phyloP scores from a whole-genome alignment of 2,888 invertebrate species.

The Mimumesa dahlbomi region DNA sequence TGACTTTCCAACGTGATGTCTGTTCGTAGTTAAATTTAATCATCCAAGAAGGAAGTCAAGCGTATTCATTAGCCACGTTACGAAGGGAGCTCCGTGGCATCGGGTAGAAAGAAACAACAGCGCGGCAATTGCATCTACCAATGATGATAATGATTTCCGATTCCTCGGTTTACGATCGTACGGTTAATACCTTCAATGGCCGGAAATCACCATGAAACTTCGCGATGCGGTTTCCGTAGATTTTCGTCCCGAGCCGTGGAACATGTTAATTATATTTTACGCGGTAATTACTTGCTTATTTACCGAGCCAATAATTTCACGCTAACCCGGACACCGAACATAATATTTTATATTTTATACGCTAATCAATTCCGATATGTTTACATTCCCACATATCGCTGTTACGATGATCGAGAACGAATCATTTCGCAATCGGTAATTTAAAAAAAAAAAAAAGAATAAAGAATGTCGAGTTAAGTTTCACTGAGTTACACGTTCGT shows the following conservation, averaged over 20 bases:
- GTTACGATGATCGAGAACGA: too few relatives aligned
- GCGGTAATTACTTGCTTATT: not conserved
- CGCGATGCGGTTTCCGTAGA: not conserved
- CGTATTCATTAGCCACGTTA: slow-evolving; percentile 12
- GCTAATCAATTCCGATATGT: too few relatives aligned
- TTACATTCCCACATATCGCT: too few relatives aligned
- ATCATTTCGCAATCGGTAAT: too few relatives aligned
- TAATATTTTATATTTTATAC: too few relatives aligned
- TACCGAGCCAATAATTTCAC: not conserved
- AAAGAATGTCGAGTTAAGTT: too few relatives aligned
- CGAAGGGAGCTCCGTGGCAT: slow-evolving; percentile 3
- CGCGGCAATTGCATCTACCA: slow-evolving; percentile 9
- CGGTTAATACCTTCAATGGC: slow-evolving; percentile 13
- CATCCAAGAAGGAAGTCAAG: slow-evolving; percentile 19
- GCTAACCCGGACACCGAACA: not conserved
- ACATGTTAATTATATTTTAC: slow-evolving; percentile 7
- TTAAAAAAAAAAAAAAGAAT: too few relatives aligned
- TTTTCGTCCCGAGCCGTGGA: not conserved
- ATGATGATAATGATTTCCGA: slow-evolving; percentile 38
- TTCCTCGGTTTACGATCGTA: slow-evolving; percentile 15
- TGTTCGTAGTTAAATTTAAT: slow-evolving; percentile 7
- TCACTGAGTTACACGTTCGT: too few relatives aligned
- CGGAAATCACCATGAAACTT: slow-evolving; percentile 16
- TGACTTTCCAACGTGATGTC: not conserved
- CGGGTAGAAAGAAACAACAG: slow-evolving; percentile 9